Conservation (phyloP, 1,140 invertebrate genomes). For the Myzus persicae region DNA sequence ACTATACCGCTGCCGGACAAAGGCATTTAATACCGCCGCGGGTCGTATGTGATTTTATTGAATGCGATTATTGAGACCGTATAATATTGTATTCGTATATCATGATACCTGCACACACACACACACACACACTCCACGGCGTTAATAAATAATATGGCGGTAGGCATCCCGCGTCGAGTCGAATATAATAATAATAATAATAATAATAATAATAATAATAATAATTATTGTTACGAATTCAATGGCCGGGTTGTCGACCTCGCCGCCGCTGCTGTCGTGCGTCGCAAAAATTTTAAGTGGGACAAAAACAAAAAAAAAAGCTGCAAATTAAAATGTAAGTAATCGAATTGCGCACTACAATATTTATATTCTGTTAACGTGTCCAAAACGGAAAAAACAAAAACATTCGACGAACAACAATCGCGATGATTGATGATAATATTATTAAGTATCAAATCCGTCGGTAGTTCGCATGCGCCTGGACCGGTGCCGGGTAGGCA, state of each 20-base stretch:
- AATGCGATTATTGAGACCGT: not conserved
- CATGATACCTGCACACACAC: not conserved
- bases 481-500: not conserved
- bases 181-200: not conserved
- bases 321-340: not conserved
- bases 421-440: too few relatives aligned
- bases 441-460: not conserved
- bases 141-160: not conserved
- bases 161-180: not conserved
- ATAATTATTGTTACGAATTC: not conserved
- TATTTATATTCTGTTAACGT: not conserved
- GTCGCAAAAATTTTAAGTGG: not conserved
- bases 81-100: not conserved
- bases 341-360: not conserved
- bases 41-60: not conserved
- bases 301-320: not conserved
- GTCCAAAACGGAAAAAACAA: not conserved
- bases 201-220: not conserved
- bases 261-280: not conserved
- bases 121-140: not conserved
- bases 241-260: conserved; percentile 34
- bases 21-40: not conserved
- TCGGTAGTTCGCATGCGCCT: not conserved
- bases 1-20: not conserved
- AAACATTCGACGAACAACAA: not conserved